phyloP scores from a whole-genome alignment of 2,113 vertebrate genomes.

The Meleagris gallopavo region DNA sequence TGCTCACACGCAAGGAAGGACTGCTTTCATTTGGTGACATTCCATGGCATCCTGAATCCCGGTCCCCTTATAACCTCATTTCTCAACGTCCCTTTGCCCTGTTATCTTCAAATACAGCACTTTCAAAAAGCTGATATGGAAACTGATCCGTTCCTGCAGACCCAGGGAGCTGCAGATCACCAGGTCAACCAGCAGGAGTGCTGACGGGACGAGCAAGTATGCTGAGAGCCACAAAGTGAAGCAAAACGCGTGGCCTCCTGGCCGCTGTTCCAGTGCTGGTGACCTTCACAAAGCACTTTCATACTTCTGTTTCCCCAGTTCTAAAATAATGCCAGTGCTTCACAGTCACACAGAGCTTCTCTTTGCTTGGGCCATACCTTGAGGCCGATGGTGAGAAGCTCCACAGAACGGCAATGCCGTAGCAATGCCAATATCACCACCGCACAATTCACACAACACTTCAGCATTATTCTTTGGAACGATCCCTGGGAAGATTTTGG shows the following conservation, averaged over 20 bases:
- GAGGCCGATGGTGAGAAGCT: background rate
- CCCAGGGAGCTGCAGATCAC: background rate
- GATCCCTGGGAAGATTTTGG: constrained; percentile 64
- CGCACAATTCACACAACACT: background rate
- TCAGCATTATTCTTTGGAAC: constrained; percentile 55
- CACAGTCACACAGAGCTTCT: background rate
- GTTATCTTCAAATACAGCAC: background rate
- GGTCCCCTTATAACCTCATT: background rate
- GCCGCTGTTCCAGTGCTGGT: constrained; percentile 3
- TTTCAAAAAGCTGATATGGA: background rate
- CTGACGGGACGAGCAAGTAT: background rate
- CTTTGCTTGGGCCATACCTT: background rate
- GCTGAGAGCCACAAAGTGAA: background rate
- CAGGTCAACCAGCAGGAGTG: background rate
- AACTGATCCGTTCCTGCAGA: background rate
- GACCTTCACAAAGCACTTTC: constrained; percentile 16
- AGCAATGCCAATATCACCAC: background rate
- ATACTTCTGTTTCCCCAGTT: constrained; percentile 1
- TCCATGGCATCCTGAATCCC: background rate
- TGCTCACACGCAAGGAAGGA: background rate
- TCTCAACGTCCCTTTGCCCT: background rate
- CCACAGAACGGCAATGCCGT: background rate
- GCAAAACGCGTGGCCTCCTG: constrained; percentile 17
- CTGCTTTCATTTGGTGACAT: background rate
- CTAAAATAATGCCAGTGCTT: constrained; percentile 39